Conservation (phyloP, 2,113 vertebrate genomes). For the Oryzias javanicus region DNA sequence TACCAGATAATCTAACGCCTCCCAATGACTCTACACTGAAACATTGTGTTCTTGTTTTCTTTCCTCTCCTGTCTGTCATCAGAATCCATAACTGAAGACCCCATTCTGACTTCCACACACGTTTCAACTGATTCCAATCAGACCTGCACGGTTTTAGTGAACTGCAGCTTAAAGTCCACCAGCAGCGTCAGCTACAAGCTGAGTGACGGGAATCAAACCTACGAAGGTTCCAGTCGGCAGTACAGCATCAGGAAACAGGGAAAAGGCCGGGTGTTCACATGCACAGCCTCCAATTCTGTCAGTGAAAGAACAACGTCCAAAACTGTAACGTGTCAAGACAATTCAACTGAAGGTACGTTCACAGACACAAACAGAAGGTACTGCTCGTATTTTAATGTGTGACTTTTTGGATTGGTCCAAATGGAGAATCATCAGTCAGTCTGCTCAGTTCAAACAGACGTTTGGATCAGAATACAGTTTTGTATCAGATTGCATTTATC, state of each 20-base stretch:
- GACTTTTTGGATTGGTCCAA: no score
- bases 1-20: no score
- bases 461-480: no score
- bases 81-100: slow-evolving; percentile 26
- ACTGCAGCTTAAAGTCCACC: slow-evolving; percentile 13
- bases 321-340: slow-evolving; percentile 19
- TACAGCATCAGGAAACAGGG: slow-evolving; percentile 3
- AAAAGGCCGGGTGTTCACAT: slow-evolving; percentile 9
- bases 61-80: not conserved
- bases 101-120: not conserved
- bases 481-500: no score
- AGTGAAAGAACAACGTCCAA: rapidly evolving
- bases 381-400: no score
- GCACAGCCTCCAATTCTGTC: slow-evolving; percentile 9
- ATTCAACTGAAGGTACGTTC: not conserved
- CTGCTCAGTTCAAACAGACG: no score
- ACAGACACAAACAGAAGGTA: no score
- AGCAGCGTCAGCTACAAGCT: slow-evolving; percentile 23
- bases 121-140: rapidly evolving
- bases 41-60: no score
- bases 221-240: not conserved
- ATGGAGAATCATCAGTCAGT: no score
- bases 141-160: slow-evolving; percentile 30
- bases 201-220: slow-evolving; percentile 18
- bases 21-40: no score